phyloP scores from a whole-genome alignment of 2,888 invertebrate genomes.

The Trissonchulus sp. region DNA sequence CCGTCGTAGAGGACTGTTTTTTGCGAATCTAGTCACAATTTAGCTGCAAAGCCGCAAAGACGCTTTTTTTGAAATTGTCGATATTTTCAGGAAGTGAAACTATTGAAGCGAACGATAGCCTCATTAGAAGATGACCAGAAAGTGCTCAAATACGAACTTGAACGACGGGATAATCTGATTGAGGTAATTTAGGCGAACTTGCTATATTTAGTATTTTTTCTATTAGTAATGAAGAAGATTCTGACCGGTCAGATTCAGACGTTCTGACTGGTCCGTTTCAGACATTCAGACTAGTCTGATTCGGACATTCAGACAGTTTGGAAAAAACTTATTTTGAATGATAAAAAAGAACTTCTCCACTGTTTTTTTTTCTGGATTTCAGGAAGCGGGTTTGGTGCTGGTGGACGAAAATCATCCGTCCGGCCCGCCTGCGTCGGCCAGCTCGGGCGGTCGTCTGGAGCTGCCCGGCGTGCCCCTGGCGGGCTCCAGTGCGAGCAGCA shows the following conservation, averaged over 20 bases:
- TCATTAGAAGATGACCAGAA: constrained; percentile 71
- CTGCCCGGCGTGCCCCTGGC: constrained; percentile 39
- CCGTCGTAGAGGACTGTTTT: too few species aligned
- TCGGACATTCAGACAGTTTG: too few species aligned
- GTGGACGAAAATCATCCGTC: constrained; percentile 58
- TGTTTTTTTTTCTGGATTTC: neutral
- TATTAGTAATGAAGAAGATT: too few species aligned
- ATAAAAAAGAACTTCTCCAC: too few species aligned
- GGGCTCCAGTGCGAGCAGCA: constrained; percentile 31
- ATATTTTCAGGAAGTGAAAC: constrained; percentile 66
- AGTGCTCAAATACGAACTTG: constrained; percentile 68
- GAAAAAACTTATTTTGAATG: too few species aligned
- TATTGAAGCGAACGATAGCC: constrained; percentile 68
- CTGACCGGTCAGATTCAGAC: neutral
- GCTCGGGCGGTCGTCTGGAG: constrained; percentile 41
- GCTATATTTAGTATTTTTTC: too few species aligned
- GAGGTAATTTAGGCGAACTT: too few species aligned
- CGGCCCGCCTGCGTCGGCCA: constrained; percentile 45
- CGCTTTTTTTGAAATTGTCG: neutral
- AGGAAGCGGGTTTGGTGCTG: constrained; percentile 52
- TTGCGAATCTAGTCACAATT: too few species aligned
- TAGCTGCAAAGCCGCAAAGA: neutral
- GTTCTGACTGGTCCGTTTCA: neutral
- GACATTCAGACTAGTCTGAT: too few species aligned
- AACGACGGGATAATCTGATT: constrained; percentile 80